These are phyloP conservation scores for Pedetes capensis DNA, from an alignment of 2,113 vertebrate genomes.

Conservation along the genomic window DNA sequence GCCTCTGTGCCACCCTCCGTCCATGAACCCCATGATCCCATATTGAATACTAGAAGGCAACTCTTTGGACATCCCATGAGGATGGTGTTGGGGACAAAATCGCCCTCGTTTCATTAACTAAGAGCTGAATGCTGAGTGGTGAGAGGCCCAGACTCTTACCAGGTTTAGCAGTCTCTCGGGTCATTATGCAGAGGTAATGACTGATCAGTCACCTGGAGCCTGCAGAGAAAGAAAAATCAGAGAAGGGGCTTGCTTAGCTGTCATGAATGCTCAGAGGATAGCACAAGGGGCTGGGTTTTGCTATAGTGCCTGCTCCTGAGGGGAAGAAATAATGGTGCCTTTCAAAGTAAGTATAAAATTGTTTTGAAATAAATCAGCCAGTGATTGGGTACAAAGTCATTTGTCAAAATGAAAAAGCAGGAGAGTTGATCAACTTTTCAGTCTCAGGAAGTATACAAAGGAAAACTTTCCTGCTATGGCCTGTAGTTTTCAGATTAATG, in stretches of 20 bases:
- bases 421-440: constrained; percentile 33
- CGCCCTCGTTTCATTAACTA: constrained; percentile 69
- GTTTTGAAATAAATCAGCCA: constrained; percentile 64
- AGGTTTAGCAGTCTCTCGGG: background rate
- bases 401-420: constrained; percentile 56
- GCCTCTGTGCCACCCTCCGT: background rate
- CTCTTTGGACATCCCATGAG: constrained; percentile 59
- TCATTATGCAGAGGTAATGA: constrained; percentile 69
- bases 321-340: constrained; percentile 34
- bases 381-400: constrained; percentile 28
- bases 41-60: background rate
- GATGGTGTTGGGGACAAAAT: constrained; percentile 65
- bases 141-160: constrained; percentile 53
- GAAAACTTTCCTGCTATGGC: background rate
- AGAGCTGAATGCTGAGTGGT: constrained; percentile 69
- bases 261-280: constrained; percentile 23
- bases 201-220: constrained; percentile 63
- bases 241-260: constrained; percentile 33
- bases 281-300: background rate
- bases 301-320: background rate
- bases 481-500: background rate
- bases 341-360: constrained; percentile 63
- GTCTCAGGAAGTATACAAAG: constrained; percentile 16
- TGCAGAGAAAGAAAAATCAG: constrained; percentile 66
- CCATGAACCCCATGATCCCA: background rate